Conservation (phyloP, 92 coral and sea anemone species). For the Phenganax marumi region DNA sequence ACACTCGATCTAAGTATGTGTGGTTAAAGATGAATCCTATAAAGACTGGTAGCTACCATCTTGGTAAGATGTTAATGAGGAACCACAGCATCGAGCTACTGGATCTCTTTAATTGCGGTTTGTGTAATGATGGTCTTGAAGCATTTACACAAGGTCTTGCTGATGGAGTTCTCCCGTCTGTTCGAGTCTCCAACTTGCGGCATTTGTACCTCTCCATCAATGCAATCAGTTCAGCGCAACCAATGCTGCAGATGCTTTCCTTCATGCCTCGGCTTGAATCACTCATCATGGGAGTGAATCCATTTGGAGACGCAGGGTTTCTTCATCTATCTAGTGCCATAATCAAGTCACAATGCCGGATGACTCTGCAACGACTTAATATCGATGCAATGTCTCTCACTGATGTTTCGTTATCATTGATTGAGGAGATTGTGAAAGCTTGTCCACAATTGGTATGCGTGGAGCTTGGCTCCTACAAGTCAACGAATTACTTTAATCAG, state of each 20-base stretch:
- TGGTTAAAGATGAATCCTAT: slow-evolving; percentile 67
- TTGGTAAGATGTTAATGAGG: slow-evolving; percentile 59
- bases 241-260: slow-evolving; percentile 35
- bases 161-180: slow-evolving; percentile 50
- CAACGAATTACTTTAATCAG: slow-evolving; percentile 61
- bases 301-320: slow-evolving; percentile 51
- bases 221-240: slow-evolving; percentile 52
- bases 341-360: slow-evolving; percentile 47
- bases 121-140: slow-evolving; percentile 62
- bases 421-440: slow-evolving; percentile 55
- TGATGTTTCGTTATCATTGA: slow-evolving; percentile 53
- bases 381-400: slow-evolving; percentile 59
- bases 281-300: slow-evolving; percentile 55
- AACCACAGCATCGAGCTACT: slow-evolving; percentile 52
- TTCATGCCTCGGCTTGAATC: slow-evolving; percentile 63
- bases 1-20: slow-evolving; percentile 53
- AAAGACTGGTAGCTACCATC: slow-evolving; percentile 59
- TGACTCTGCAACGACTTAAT: slow-evolving; percentile 44
- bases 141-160: slow-evolving; percentile 54
- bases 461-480: slow-evolving; percentile 65
- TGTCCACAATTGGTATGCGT: slow-evolving; percentile 61
- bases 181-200: slow-evolving; percentile 48
- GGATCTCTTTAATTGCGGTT: slow-evolving; percentile 61
- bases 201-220: slow-evolving; percentile 61
- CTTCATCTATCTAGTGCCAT: slow-evolving; percentile 38